Evolutionary conservation across 2,797 vertebrate species (phyloP).

Genomic region (Anniella stebbinsi): DNA sequence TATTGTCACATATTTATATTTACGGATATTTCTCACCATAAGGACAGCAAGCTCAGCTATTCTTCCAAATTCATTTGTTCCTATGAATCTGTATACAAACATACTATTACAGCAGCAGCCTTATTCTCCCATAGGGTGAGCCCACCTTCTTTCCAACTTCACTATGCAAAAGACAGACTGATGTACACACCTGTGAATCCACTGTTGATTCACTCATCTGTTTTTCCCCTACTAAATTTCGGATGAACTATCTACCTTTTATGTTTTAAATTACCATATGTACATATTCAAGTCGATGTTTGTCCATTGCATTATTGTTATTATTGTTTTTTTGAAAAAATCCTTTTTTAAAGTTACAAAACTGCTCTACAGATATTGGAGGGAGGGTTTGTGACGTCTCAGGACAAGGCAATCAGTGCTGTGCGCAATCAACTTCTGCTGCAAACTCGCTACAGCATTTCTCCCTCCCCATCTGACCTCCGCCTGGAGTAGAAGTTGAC

Average conservation of each 20-base stretch:
- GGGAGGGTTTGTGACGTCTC: background rate
- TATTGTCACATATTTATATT: background rate
- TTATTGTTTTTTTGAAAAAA: background rate
- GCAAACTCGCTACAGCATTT: background rate
- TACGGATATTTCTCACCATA: background rate
- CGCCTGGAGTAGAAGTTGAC: background rate
- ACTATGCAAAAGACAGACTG: slow-evolving; percentile 6
- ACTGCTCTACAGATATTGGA: background rate
- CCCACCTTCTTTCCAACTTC: background rate
- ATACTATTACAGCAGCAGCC: background rate
- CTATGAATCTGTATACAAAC: background rate
- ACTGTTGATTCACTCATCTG: background rate
- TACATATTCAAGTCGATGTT: background rate
- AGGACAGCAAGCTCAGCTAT: background rate
- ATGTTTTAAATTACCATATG: background rate
- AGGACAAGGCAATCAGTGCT: background rate
- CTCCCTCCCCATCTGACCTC: background rate
- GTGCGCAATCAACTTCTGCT: background rate
- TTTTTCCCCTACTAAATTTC: background rate
- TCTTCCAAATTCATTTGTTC: background rate
- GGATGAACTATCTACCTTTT: background rate
- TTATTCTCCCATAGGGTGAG: background rate
- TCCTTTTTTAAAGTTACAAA: background rate
- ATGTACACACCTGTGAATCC: background rate
- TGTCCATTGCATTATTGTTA: background rate